Percentiles rank a stretch among this genome's conserved stretches.
phyloP scores from a whole-genome alignment of 2,113 vertebrate genomes.

The Hyla sarda region DNA sequence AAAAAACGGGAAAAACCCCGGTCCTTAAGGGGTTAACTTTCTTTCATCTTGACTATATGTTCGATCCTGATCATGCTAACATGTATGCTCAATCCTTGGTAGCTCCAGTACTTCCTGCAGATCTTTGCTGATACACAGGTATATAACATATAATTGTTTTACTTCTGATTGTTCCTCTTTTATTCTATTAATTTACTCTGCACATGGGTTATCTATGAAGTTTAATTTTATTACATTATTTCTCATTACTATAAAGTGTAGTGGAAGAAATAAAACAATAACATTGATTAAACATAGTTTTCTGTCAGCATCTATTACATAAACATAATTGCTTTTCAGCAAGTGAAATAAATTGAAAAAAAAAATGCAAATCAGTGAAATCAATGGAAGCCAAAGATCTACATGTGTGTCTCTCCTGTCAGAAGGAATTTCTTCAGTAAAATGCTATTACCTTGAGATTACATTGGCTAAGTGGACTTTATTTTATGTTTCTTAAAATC shows the following conservation, averaged over 20 bases:
- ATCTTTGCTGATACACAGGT: too few species aligned
- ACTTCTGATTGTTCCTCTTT: too few species aligned
- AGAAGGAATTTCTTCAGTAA: constrained; percentile 9
- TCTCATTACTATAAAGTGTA: neutral
- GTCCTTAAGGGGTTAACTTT: too few species aligned
- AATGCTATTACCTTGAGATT: constrained; percentile 37
- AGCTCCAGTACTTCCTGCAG: too few species aligned
- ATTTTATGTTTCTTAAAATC: neutral
- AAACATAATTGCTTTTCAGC: constrained; percentile 18
- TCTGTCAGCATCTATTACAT: neutral
- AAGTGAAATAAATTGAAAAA: constrained; percentile 37
- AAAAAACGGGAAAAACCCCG: too few species aligned
- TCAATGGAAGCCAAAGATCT: constrained; percentile 15
- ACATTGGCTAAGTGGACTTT: neutral
- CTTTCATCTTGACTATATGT: too few species aligned
- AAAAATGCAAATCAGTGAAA: constrained; percentile 35
- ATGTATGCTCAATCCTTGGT: too few species aligned
- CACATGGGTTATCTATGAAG: neutral
- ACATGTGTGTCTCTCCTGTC: neutral
- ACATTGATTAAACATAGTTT: constrained; percentile 10
- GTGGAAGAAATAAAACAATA: constrained; percentile 12
- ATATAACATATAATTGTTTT: too few species aligned
- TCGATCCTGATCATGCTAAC: too few species aligned
- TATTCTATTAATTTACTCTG: neutral
- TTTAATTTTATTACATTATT: neutral